A percentile compares a stretch with the other conserved stretches of the same genome.
These are phyloP conservation scores for Leptonema lineaticorne DNA, from an alignment of 1,140 invertebrate genomes.

Conservation along the genomic window DNA sequence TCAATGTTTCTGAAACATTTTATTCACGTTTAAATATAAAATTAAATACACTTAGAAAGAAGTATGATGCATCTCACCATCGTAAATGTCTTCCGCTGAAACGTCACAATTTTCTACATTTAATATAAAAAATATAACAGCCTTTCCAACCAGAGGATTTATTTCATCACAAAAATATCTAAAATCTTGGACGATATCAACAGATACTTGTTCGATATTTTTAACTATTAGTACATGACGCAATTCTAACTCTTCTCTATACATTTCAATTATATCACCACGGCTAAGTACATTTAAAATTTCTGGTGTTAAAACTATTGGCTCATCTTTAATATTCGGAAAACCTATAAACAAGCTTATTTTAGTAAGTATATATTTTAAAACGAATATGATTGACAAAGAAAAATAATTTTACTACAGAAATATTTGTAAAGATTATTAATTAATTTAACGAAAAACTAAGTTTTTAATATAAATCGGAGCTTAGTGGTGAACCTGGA, in stretches of 20 bases:
- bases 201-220: neutral
- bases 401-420: neutral
- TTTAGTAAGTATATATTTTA: neutral
- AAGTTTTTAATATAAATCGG: too few relatives aligned
- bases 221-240: constrained; percentile 12
- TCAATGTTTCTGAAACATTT: constrained; percentile 2
- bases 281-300: neutral
- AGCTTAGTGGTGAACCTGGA: too few relatives aligned
- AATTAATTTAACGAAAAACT: too few relatives aligned
- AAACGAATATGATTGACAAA: neutral
- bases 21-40: neutral
- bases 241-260: neutral
- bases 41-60: neutral
- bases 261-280: constrained; percentile 15
- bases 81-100: neutral
- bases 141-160: neutral
- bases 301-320: neutral
- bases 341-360: neutral
- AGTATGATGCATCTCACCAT: neutral
- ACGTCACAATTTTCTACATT: neutral
- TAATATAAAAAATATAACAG: constrained; percentile 13
- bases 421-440: neutral
- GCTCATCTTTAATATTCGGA: neutral
- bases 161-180: constrained; percentile 21
- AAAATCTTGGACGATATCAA: constrained; percentile 12